phyloP scores from a whole-genome alignment of 2,113 vertebrate species.

The Ameiurus melas region DNA sequence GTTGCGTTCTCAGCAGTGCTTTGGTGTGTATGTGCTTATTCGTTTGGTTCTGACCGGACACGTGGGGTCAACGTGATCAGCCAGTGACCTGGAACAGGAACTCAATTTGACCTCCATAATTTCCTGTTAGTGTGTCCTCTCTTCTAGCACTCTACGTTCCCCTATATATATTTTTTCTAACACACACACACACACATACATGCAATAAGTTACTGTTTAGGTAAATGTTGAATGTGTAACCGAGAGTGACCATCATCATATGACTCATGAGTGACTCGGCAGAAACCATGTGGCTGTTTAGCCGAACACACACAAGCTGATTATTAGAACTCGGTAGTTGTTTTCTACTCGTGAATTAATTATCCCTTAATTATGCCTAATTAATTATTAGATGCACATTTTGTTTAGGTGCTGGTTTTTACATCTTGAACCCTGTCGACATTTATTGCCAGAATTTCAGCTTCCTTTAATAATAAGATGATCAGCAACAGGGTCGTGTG shows the following conservation, averaged over 20 bases:
- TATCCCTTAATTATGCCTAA: too few relatives aligned
- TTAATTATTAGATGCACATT: too few relatives aligned
- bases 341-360: background rate
- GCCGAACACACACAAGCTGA: background rate
- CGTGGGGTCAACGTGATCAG: constrained; percentile 38
- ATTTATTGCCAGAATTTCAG: background rate
- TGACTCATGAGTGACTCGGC: constrained; percentile 37
- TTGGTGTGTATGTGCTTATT: background rate
- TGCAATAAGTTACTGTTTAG: constrained; percentile 27
- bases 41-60: constrained; percentile 26
- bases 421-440: background rate
- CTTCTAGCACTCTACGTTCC: background rate
- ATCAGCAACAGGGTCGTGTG: background rate
- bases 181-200: background rate
- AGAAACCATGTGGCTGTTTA: constrained; percentile 18
- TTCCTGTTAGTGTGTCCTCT: constrained; percentile 31
- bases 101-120: constrained; percentile 35
- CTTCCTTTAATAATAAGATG: background rate
- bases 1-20: background rate
- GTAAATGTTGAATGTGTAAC: constrained; percentile 48
- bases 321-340: background rate
- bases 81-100: constrained; percentile 36
- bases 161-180: background rate
- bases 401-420: background rate
- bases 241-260: constrained; percentile 27